A percentile compares a stretch with the other conserved stretches of the same genome.
phyloP scores from a whole-genome alignment of 2,113 vertebrate genomes.

The Spea multiplicata region DNA sequence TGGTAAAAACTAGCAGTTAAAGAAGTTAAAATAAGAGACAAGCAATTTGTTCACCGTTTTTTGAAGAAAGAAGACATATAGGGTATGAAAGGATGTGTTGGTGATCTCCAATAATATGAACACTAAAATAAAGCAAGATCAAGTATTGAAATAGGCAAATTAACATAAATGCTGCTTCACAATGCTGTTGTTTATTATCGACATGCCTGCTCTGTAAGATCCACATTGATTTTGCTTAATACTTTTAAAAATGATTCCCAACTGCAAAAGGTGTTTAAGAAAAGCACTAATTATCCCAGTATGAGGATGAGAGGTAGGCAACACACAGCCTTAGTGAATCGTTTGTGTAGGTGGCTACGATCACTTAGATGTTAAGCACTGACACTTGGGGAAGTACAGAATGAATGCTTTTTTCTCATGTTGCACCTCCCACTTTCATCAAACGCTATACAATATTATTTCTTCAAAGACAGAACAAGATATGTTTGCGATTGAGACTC shows the following conservation, averaged over 20 bases:
- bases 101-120: no score
- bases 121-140: no score
- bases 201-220: background rate
- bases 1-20: no score
- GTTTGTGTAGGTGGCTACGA: constrained; percentile 21
- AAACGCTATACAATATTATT: no score
- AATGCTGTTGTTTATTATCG: constrained; percentile 15
- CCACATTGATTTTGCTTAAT: constrained; percentile 21
- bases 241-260: background rate
- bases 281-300: constrained; percentile 36
- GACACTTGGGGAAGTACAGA: background rate
- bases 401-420: background rate
- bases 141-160: no score
- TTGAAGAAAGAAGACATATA: no score
- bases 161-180: no score
- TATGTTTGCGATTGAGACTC: no score
- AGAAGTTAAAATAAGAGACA: no score
- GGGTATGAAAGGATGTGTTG: no score
- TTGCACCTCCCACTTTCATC: background rate
- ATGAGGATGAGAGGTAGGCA: background rate
- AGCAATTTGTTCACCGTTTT: no score
- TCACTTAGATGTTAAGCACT: constrained; percentile 14
- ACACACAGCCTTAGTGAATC: constrained; percentile 7
- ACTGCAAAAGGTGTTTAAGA: constrained; percentile 19
- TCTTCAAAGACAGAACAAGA: no score